A percentile compares a stretch with the other conserved stretches of the same genome.
phyloP scores from a whole-genome alignment of 2,888 invertebrate species.

The Dorcus parallelipipedus region DNA sequence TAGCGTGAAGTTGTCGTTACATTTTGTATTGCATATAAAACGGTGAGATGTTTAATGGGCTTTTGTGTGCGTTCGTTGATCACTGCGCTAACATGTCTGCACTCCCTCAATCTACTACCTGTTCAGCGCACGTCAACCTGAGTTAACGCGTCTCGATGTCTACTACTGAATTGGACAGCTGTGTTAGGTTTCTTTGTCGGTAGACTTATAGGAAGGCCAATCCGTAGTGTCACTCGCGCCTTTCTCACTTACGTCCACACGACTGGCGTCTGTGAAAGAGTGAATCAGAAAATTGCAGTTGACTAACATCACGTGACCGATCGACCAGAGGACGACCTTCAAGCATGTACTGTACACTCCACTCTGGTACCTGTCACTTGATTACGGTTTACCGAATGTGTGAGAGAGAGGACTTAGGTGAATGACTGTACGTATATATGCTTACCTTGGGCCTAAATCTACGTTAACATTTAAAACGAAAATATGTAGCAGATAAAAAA shows the following conservation, averaged over 20 bases:
- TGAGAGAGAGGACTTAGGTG: conserved; percentile 35
- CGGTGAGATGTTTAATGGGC: no score
- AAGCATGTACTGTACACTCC: conserved; percentile 46
- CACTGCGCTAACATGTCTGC: not conserved
- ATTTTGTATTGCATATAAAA: not conserved
- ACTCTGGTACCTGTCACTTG: conserved; percentile 45
- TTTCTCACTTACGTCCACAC: not conserved
- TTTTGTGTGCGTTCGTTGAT: not conserved
- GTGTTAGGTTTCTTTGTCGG: conserved; percentile 29
- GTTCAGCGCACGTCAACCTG: conserved; percentile 35
- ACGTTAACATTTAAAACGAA: conserved; percentile 27
- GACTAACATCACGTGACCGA: conserved; percentile 49
- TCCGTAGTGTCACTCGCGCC: conserved; percentile 2
- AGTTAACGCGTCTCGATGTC: conserved; percentile 18
- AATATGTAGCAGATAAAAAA: conserved; percentile 23
- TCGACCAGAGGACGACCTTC: conserved; percentile 54
- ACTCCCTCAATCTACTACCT: conserved; percentile 28
- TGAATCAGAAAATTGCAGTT: conserved; percentile 6
- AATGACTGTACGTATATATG: conserved; percentile 38
- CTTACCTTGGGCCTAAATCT: conserved; percentile 43
- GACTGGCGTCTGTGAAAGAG: not conserved
- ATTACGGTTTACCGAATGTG: conserved; percentile 22
- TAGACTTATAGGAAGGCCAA: conserved; percentile 27
- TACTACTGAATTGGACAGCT: conserved; percentile 24
- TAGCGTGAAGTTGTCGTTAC: not conserved